These are phyloP conservation scores for Poeciliopsis occidentalis DNA, from an alignment of 2,113 vertebrate species.

Conservation along the genomic window DNA sequence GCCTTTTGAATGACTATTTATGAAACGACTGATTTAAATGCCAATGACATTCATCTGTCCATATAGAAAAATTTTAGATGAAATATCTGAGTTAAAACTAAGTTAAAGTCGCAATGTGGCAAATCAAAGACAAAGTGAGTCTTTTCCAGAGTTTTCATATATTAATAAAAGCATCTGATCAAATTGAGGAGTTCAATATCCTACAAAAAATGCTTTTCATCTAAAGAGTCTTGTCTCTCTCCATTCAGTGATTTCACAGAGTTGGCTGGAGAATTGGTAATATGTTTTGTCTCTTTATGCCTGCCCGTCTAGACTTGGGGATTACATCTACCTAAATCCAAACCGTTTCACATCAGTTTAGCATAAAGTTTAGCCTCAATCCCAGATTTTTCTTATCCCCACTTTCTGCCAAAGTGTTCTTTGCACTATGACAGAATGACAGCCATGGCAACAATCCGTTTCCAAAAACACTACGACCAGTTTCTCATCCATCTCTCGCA, in stretches of 20 bases:
- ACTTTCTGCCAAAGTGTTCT: slow-evolving; percentile 44
- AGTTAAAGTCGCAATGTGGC: not conserved
- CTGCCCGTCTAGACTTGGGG: slow-evolving; percentile 38
- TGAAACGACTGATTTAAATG: too few relatives aligned
- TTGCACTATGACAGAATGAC: not conserved
- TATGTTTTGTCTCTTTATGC: slow-evolving; percentile 27
- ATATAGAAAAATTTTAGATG: not conserved
- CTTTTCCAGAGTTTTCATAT: not conserved
- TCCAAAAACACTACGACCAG: slow-evolving; percentile 21
- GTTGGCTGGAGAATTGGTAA: not conserved
- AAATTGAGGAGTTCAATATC: not conserved
- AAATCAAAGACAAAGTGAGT: not conserved
- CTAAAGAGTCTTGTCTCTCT: not conserved
- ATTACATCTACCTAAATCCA: slow-evolving; percentile 26
- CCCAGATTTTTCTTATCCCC: not conserved
- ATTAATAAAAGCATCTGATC: not conserved
- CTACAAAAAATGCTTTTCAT: not conserved
- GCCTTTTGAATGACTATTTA: not conserved
- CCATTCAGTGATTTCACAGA: not conserved
- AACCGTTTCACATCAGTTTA: not conserved
- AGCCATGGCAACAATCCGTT: not conserved
- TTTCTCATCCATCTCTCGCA: slow-evolving; percentile 36
- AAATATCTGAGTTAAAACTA: not conserved
- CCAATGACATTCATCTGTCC: not conserved
- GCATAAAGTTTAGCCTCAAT: not conserved